Conservation (phyloP, 2,113 vertebrate genomes). For the Odontesthes bonariensis region DNA sequence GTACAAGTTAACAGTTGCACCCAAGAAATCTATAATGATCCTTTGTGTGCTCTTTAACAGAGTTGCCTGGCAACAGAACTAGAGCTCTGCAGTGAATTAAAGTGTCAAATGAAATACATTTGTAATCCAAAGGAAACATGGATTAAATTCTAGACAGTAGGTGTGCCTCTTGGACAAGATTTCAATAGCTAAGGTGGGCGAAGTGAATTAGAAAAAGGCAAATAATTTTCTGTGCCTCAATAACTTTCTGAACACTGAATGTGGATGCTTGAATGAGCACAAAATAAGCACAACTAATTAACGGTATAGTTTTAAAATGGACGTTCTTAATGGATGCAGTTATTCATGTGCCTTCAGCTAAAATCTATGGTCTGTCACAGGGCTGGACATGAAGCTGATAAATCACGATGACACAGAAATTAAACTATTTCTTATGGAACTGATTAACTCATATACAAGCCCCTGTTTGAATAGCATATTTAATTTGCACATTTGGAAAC, state of each 20-base stretch:
- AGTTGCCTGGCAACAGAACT: conserved; percentile 79
- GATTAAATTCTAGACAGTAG: conserved; percentile 70
- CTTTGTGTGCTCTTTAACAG: conserved; percentile 73
- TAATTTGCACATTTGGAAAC: conserved; percentile 32
- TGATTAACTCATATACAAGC: conserved; percentile 50
- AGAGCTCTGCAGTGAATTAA: conserved; percentile 74
- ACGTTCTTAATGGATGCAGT: conserved; percentile 44
- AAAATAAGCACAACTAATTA: conserved; percentile 68
- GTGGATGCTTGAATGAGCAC: conserved; percentile 33
- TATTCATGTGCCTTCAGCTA: conserved; percentile 42
- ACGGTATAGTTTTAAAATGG: conserved; percentile 53
- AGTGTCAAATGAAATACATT: conserved; percentile 77
- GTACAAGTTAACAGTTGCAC: conserved; percentile 68
- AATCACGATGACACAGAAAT: conserved; percentile 66
- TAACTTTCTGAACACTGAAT: conserved; percentile 40
- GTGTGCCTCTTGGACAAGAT: conserved; percentile 61
- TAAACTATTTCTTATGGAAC: conserved; percentile 63
- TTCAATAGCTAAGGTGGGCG: conserved; percentile 62
- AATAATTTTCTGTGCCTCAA: conserved; percentile 44
- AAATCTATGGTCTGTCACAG: conserved; percentile 49
- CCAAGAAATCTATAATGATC: conserved; percentile 75
- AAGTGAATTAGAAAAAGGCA: conserved; percentile 56
- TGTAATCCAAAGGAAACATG: conserved; percentile 76
- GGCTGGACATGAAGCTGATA: conserved; percentile 55
- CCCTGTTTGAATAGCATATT: conserved; percentile 50